Conservation (phyloP, 2,797 vertebrate species). For the Peromyscus aztecus region DNA sequence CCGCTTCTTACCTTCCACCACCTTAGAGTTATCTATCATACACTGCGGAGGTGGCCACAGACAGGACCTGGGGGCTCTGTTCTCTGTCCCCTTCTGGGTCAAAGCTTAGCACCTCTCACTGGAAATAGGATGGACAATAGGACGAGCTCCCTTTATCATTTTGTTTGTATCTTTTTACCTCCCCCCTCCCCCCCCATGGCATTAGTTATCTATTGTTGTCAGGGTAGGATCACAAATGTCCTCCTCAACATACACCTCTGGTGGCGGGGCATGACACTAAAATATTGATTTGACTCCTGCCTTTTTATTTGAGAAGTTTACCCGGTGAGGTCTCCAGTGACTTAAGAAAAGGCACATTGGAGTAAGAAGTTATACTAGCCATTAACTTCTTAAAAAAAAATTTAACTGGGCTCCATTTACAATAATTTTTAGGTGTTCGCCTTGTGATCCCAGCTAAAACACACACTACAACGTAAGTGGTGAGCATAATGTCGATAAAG, state of each 20-base stretch:
- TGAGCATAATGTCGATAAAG: constrained; percentile 51
- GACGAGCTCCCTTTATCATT: background rate
- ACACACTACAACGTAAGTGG: constrained; percentile 19
- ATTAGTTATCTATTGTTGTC: background rate
- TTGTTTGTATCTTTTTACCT: background rate
- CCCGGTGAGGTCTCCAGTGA: background rate
- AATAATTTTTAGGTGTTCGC: constrained; percentile 57
- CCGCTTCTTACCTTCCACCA: background rate
- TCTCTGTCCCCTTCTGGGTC: background rate
- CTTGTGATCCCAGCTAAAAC: constrained; percentile 62
- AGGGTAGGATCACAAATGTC: background rate
- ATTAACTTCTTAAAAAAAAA: constrained; percentile 3
- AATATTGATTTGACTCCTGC: constrained; percentile 1
- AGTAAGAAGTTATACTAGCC: background rate
- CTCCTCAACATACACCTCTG: background rate
- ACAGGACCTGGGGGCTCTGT: background rate
- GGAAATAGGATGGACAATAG: background rate
- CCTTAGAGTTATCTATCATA: background rate
- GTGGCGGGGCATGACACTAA: background rate
- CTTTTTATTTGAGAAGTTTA: background rate
- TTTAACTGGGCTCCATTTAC: constrained; percentile 71
- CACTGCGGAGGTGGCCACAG: background rate
- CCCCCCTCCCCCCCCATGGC: background rate
- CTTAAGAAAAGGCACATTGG: background rate
- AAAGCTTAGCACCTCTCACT: background rate